Evolutionary conservation across 2,797 vertebrate genomes (phyloP), one percentile per base, ranked within the genome.

Genomic region (Heliangelus exortis): DNA sequence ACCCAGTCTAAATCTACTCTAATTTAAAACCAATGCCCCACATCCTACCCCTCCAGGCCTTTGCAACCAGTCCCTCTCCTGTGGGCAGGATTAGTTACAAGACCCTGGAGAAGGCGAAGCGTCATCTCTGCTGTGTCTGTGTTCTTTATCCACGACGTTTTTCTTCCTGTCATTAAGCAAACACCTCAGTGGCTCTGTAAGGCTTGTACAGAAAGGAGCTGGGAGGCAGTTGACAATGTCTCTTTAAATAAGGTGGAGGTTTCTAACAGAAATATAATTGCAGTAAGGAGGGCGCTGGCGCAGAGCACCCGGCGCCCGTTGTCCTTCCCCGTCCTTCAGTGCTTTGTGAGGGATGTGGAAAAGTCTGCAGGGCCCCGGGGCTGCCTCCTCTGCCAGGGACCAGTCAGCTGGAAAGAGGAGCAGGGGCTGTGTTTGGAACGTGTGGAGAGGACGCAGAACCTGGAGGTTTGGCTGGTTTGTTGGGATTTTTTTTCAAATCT

Each of bases 311-410:
- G 9, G 85, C 4, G 6, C 86, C 90, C 6, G 41, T 23, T 94
- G 96, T 86, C 95, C 96, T 92, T 94, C 50, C 65, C 89, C 0
- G 95, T 96, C 96, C 96, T 96, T 96, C 92, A 94, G 85, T 6
- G 94, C 87, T 76, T 53, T 54, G 89, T 83, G 74, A 92, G 93
- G 75, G 93, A 92, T 69, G 90, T 55, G 91, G 81, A 55, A 55
- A 94, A 92, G 75, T 87, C 94, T 2, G 5, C 90, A 82, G 71
- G 78, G 12, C 92, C 96, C 73, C 0, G 51, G 21, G 96, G 96
- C 95, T 72, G 92, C 84, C 55, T 96, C 85, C 90, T 94, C 80
- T 77, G 55, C 2, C 0, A 90, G 79, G 81, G 75, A 84, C 61
- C 94, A 91, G 61, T 92, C 92, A 92, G 26, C 65, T 23, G 87